Conservation (phyloP, 2,888 invertebrate genomes). For the Peribatodes rhomboidaria region DNA sequence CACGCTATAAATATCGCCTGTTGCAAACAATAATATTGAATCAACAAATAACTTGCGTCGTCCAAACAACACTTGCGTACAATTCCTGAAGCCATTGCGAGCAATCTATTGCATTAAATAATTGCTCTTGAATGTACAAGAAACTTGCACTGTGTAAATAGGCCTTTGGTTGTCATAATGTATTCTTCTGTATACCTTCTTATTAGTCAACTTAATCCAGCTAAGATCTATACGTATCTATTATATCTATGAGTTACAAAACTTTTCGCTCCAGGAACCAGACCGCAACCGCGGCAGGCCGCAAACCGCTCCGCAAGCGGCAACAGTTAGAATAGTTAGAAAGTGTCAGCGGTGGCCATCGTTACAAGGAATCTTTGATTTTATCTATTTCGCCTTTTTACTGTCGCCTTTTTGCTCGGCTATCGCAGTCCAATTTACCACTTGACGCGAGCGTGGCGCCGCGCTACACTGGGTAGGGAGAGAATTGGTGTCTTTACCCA, state of each 20-base stretch:
- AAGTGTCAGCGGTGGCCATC: slow-evolving; percentile 39
- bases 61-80: too few relatives aligned
- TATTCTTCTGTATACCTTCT: too few relatives aligned
- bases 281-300: slow-evolving; percentile 6
- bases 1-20: too few relatives aligned
- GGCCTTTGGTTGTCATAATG: too few relatives aligned
- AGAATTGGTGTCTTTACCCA: slow-evolving; percentile 20
- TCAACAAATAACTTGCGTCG: too few relatives aligned
- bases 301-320: slow-evolving; percentile 17
- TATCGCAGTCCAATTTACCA: slow-evolving; percentile 33
- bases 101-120: too few relatives aligned
- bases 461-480: neutral
- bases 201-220: too few relatives aligned
- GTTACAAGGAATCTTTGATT: slow-evolving; percentile 41
- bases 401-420: slow-evolving; percentile 36
- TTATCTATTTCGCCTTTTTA: slow-evolving; percentile 37
- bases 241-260: neutral
- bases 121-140: too few relatives aligned
- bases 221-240: neutral
- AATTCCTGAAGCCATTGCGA: too few relatives aligned
- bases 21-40: too few relatives aligned
- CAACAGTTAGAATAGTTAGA: slow-evolving; percentile 40
- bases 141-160: too few relatives aligned
- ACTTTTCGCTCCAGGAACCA: neutral
- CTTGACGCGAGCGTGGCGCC: slow-evolving; percentile 38